phyloP scores from a whole-genome alignment of 1,140 invertebrate species.

The Monomorium pharaonis region DNA sequence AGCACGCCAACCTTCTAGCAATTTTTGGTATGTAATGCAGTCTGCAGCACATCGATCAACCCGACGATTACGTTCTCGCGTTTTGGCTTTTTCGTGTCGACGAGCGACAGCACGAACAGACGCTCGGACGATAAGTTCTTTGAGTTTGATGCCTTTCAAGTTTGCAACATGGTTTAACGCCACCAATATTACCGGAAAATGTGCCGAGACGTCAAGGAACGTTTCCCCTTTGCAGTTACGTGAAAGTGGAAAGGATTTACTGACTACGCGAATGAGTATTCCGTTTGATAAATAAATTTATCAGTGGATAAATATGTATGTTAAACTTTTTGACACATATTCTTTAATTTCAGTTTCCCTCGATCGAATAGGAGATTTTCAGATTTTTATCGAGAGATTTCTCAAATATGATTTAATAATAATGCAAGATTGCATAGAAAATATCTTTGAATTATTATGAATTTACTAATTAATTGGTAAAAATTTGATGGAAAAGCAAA shows the following conservation, averaged over 20 bases:
- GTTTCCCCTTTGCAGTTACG: constrained; percentile 33
- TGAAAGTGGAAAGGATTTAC: not conserved
- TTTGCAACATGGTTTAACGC: constrained; percentile 48
- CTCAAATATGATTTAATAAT: not conserved
- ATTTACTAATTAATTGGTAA: not conserved
- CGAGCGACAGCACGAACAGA: constrained; percentile 54
- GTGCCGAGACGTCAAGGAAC: constrained; percentile 15
- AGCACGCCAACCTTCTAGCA: constrained; percentile 49
- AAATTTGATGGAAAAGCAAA: not conserved
- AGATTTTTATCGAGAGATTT: not conserved
- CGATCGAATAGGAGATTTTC: not conserved
- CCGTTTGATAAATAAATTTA: not conserved
- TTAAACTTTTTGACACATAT: not conserved
- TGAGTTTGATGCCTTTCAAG: constrained; percentile 51
- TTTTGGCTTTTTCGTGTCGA: constrained; percentile 58
- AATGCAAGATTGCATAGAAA: not conserved
- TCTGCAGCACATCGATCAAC: constrained; percentile 50
- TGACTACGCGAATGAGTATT: constrained; percentile 33
- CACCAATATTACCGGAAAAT: constrained; percentile 32
- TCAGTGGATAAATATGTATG: not conserved
- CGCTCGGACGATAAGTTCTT: constrained; percentile 52
- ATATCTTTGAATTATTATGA: not conserved
- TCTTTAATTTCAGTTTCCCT: not conserved
- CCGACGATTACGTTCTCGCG: constrained; percentile 55
- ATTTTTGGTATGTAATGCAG: constrained; percentile 58